Base-by-base conservation (phyloP, 1,140 invertebrate species). In the Brachionus sp. region DNA sequence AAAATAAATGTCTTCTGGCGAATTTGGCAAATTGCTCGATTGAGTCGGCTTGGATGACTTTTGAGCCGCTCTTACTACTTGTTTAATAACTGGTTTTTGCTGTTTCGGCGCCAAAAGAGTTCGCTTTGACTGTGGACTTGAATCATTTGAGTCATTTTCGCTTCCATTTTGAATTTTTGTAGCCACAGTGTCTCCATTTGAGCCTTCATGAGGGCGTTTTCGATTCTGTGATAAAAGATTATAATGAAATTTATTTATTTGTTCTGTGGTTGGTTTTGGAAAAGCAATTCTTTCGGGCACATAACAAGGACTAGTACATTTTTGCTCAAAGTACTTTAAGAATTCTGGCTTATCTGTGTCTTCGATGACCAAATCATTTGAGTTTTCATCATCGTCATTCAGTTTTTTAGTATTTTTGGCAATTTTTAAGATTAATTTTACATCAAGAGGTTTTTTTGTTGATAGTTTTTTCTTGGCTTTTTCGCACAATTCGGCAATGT, bases 191-290 rank as follows among this genome's bases (percentile, higher is more conserved):
- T 75, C 70, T 1, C 39, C 70, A 29, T 75, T 75, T 6, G 39
- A n/a, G 12, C 6, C 46, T 12, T 80, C 77, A 16, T 80, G 77
- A 10, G 77, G 35, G 2, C 77, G 77, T 25, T 80, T 80, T 3
- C 77, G 13, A n/a, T 37, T 80, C 23, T 80, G 77, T 1, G 46
- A 62, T 12, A 80, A 12, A 19, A 80, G 39, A 35, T 80, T 80
- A 62, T 62, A 44, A 44, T 80, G 77, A 80, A 80, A 80, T 80
- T 80, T 80, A 42, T 80, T 80, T 62, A 80, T 80, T 80, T 80
- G 77, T 9, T 80, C 77, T 7, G 16, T 7, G 23, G 23, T 80
- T 1, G 50, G 77, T 35, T 66, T 80, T 5, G 77, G 77, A 80
- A 62, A 80, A 23, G 50, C 50, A 5, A 80, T 10, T 23, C 50